These are phyloP conservation scores for Isurus oxyrinchus DNA, from an alignment of 2,113 vertebrate genomes.

Conservation along the genomic window DNA sequence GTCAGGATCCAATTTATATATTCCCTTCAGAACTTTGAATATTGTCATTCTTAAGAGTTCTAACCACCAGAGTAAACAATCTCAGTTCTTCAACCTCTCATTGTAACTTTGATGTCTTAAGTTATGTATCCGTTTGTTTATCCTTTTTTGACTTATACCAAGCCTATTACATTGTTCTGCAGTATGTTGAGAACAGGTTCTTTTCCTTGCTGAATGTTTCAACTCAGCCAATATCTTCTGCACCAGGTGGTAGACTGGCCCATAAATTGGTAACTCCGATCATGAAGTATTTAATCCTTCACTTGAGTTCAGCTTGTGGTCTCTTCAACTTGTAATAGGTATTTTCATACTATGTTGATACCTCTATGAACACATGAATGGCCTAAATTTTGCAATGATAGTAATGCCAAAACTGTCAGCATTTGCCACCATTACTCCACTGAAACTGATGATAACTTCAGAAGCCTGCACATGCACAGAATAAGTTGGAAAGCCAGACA, in stretches of 20 bases:
- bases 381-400: neutral
- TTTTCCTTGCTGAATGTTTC: neutral
- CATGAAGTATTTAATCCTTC: neutral
- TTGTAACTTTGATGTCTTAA: neutral
- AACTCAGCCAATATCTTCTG: neutral
- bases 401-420: neutral
- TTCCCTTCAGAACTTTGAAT: neutral
- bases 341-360: neutral
- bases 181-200: neutral
- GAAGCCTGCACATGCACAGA: neutral
- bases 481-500: neutral
- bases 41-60: neutral
- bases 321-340: neutral
- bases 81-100: neutral
- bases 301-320: neutral
- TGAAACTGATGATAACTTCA: neutral
- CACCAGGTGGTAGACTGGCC: neutral
- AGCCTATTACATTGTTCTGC: neutral
- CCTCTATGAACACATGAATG: neutral
- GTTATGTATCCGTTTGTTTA: neutral
- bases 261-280: neutral
- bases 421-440: neutral
- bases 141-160: neutral
- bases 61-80: neutral
- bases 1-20: neutral